phyloP scores from a whole-genome alignment of 2,797 vertebrate species.

The Myotis daubentonii region DNA sequence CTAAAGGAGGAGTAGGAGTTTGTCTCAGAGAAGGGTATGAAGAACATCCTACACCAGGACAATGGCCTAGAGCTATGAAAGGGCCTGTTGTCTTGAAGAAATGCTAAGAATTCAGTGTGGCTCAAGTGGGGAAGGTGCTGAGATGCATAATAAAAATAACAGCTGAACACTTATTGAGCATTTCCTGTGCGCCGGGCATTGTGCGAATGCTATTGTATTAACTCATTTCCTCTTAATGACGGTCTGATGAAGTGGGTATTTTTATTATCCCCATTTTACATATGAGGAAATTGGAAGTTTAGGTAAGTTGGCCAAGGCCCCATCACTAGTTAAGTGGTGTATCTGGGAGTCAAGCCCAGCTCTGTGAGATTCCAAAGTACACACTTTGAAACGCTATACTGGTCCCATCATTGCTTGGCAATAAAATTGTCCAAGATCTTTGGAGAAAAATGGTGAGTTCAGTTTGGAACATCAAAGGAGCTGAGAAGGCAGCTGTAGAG shows the following conservation, averaged over 20 bases:
- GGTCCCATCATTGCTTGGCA: neutral
- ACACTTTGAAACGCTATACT: neutral
- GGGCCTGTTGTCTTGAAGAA: neutral
- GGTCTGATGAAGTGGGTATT: neutral
- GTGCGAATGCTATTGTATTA: neutral
- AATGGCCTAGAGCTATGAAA: neutral
- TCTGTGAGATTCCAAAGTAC: neutral
- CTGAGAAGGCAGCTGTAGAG: neutral
- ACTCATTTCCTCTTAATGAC: neutral
- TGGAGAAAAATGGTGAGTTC: neutral
- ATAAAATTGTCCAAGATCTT: neutral
- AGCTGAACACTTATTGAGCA: neutral
- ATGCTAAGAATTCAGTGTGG: neutral
- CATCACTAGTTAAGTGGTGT: neutral
- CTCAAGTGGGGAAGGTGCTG: neutral
- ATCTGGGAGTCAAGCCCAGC: neutral
- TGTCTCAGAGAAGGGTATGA: neutral
- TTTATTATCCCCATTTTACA: constrained; percentile 36
- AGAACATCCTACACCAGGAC: neutral
- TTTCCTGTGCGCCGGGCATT: neutral
- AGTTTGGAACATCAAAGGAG: neutral
- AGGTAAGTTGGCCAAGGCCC: neutral
- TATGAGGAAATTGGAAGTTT: neutral
- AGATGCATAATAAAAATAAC: neutral
- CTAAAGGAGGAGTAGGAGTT: neutral